Conservation (phyloP, 1,140 invertebrate genomes). For the Brachionus paranguensis region DNA sequence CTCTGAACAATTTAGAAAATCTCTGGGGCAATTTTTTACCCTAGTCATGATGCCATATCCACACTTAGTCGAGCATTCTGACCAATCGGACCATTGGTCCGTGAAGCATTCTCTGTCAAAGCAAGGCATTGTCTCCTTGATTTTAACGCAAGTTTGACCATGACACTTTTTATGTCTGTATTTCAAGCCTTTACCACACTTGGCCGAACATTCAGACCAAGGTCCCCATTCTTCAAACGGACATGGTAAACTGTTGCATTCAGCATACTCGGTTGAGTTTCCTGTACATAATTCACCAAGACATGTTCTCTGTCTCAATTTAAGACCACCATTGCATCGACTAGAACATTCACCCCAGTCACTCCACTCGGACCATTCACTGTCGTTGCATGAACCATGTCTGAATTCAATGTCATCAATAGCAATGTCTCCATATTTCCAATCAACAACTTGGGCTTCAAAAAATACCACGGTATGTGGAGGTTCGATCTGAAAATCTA, state of each 20-base stretch:
- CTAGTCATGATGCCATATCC: neutral
- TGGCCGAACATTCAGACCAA: neutral
- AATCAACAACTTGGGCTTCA: slow-evolving; percentile 39
- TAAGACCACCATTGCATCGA: neutral
- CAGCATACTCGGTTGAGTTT: neutral
- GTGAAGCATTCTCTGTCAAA: neutral
- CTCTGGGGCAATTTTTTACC: neutral
- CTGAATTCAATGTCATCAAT: slow-evolving; percentile 3
- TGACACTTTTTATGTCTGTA: neutral
- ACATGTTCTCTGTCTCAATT: neutral
- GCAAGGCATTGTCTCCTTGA: neutral
- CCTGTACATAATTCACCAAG: neutral
- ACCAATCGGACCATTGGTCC: slow-evolving; percentile 26
- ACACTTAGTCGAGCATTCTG: slow-evolving; percentile 29
- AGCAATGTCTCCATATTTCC: slow-evolving; percentile 37
- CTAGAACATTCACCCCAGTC: slow-evolving; percentile 8
- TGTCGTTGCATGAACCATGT: neutral
- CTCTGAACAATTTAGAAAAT: neutral
- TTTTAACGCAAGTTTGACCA: neutral
- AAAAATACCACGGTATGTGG: slow-evolving; percentile 10
- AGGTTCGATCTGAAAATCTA: slow-evolving; percentile 10
- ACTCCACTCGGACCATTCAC: neutral
- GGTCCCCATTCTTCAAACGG: neutral
- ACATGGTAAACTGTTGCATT: neutral
- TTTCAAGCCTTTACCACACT: neutral